phyloP scores from a whole-genome alignment of 2,888 invertebrate species.

The Megalurothrips usitatus region DNA sequence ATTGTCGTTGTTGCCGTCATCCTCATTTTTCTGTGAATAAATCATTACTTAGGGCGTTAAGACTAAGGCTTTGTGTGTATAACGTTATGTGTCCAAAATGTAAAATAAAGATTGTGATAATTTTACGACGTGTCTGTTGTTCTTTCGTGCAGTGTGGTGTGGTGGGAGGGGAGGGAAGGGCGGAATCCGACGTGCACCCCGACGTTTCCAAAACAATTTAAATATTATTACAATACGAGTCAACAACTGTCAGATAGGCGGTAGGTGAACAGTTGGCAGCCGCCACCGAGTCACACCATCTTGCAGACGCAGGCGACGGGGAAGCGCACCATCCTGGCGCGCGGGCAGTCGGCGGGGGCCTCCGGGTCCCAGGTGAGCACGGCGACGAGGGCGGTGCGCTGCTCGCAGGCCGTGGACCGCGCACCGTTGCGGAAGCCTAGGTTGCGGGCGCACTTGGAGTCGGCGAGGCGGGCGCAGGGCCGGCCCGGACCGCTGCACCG shows the following conservation, averaged over 20 bases:
- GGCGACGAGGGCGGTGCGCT: constrained; percentile 41
- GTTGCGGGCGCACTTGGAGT: constrained; percentile 32
- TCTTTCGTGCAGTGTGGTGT: too few species aligned
- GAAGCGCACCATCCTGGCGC: constrained; percentile 40
- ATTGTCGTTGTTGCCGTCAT: too few species aligned
- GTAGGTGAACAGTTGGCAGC: too few species aligned
- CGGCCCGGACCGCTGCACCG: constrained; percentile 38
- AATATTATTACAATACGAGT: too few species aligned
- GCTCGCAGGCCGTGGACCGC: constrained; percentile 39
- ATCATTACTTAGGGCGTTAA: background rate
- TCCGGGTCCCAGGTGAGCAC: constrained; percentile 42
- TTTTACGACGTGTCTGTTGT: too few species aligned
- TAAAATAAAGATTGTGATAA: background rate
- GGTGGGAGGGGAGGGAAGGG: too few species aligned
- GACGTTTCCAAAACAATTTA: too few species aligned
- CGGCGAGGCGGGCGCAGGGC: constrained; percentile 34
- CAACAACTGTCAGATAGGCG: background rate
- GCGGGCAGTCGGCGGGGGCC: constrained; percentile 41
- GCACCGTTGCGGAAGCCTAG: constrained; percentile 30
- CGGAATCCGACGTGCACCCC: too few species aligned
- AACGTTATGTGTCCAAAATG: background rate
- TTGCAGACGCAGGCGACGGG: constrained; percentile 35
- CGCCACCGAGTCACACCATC: background rate
- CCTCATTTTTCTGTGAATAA: background rate
- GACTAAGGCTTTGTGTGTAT: background rate